These are phyloP conservation scores for Graphium colonna DNA, from an alignment of 2,888 invertebrate genomes.

Conservation along the genomic window DNA sequence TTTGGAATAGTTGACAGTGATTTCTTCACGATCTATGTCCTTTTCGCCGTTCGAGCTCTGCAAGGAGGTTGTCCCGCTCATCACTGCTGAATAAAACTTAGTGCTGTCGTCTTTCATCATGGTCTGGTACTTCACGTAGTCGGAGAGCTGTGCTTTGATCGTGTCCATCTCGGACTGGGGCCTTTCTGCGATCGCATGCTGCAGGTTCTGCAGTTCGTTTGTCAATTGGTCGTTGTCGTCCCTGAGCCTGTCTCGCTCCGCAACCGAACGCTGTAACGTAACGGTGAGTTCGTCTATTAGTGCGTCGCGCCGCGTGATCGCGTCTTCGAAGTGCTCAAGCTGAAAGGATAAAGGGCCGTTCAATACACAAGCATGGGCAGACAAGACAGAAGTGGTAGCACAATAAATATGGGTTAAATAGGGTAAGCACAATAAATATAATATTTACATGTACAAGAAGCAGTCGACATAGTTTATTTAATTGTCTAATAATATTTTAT, in stretches of 20 bases:
- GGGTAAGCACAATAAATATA: conserved; percentile 1
- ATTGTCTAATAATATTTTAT: too few species aligned
- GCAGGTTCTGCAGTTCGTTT: conserved; percentile 78
- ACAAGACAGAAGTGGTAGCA: neutral
- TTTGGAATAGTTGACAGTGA: conserved; percentile 64
- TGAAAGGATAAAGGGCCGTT: conserved; percentile 76
- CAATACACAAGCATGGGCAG: conserved; percentile 39
- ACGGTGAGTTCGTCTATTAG: conserved; percentile 86
- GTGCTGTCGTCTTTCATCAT: conserved; percentile 68
- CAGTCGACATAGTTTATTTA: too few species aligned
- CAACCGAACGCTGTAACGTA: conserved; percentile 84
- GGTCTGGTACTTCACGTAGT: conserved; percentile 67
- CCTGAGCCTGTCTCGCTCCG: conserved; percentile 81
- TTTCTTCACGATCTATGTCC: conserved; percentile 74
- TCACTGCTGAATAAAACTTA: conserved; percentile 65
- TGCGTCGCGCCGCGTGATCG: conserved; percentile 84
- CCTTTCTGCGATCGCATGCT: conserved; percentile 53
- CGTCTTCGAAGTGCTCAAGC: conserved; percentile 87
- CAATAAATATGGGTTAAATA: conserved; percentile 8
- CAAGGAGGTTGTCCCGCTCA: conserved; percentile 62
- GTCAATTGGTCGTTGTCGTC: conserved; percentile 81
- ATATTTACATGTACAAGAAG: too few species aligned
- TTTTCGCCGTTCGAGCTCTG: conserved; percentile 69
- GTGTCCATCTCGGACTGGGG: conserved; percentile 62
- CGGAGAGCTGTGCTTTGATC: conserved; percentile 64